Evolutionary conservation across 2,888 invertebrate species (phyloP).

Genomic region (Caenorhabditis angaria): DNA sequence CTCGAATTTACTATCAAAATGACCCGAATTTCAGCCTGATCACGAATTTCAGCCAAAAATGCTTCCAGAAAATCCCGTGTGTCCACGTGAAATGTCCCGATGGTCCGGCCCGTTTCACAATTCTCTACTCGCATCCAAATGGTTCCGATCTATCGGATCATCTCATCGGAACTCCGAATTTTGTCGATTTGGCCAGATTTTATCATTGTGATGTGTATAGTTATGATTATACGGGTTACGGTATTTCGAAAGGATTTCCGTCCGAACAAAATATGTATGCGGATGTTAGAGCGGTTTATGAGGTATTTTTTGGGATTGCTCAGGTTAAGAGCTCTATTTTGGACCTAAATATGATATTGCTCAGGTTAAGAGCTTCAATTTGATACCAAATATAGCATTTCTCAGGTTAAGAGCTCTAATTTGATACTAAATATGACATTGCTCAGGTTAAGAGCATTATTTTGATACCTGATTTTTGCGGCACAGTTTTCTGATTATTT

Average conservation of each 20-base stretch:
- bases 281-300: slow-evolving; percentile 56
- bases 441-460: too few species aligned
- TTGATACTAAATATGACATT: background rate
- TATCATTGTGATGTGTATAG: slow-evolving; percentile 57
- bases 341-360: too few species aligned
- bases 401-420: background rate
- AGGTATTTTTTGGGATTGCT: slow-evolving; percentile 12
- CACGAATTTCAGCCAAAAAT: background rate
- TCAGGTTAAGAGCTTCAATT: too few species aligned
- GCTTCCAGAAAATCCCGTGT: slow-evolving; percentile 54
- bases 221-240: slow-evolving; percentile 66
- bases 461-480: too few species aligned
- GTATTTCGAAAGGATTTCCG: slow-evolving; percentile 53
- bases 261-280: slow-evolving; percentile 52
- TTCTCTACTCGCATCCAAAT: slow-evolving; percentile 63
- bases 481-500: too few species aligned
- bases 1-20: background rate
- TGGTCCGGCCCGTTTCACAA: slow-evolving; percentile 43
- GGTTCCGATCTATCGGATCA: slow-evolving; percentile 62
- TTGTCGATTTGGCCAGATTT: slow-evolving; percentile 50
- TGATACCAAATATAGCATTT: background rate
- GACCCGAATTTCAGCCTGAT: background rate
- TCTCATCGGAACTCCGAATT: slow-evolving; percentile 45
- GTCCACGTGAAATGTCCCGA: slow-evolving; percentile 39
- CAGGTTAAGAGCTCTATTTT: background rate